Base-by-base conservation (phyloP, 2,888 invertebrate species). In the Drymonia ruficornis region DNA sequence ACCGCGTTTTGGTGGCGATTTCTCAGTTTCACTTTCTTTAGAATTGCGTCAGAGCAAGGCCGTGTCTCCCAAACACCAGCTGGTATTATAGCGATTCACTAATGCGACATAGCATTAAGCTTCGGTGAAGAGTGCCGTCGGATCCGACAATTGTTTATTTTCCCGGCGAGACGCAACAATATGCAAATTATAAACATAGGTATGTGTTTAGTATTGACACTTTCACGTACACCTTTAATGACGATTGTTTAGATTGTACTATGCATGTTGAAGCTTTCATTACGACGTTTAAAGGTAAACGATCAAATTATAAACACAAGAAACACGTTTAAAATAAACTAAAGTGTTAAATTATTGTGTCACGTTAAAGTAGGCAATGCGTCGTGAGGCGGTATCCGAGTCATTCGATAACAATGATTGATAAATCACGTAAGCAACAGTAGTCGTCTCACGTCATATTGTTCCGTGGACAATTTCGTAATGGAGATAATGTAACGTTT, bases 21-120 rank as follows among this genome's bases (percentile, higher is more conserved):
- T 83, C 75, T 75, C 71, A 79, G 80, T 88, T 87, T 88, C 87
- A 85, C 89, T 89, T 89, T 87, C 86, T 80, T 87, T 66, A 61
- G 34, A 53, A 71, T 83, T 84, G 74, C 83, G 82, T 83, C 82
- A 84, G 64, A 63, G 64, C 81, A 83, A 85, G 83, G 81, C 80
- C 81, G 70, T 72, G 74, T 72, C 72, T 74, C 72, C 74, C 69
- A 64, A 71, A 72, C 72, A 70, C 58, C 65, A 66, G 63, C 67
- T 69, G 65, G 62, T 78, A 79, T 75, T 78, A 79, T 63, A 55
- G 61, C 76, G 77, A 80, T 80, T 72, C 70, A 73, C 79, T 78
- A 81, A 83, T 78, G 78, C 72, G 67, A 71, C 64, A 72, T 71
- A 72, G 75, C 80, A 80, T 80, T 75, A 81, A 74, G 70, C 59